A percentile compares a stretch with the other conserved stretches of the same genome.
Conservation (phyloP, 2,888 invertebrate species). For the Melieria picta region DNA sequence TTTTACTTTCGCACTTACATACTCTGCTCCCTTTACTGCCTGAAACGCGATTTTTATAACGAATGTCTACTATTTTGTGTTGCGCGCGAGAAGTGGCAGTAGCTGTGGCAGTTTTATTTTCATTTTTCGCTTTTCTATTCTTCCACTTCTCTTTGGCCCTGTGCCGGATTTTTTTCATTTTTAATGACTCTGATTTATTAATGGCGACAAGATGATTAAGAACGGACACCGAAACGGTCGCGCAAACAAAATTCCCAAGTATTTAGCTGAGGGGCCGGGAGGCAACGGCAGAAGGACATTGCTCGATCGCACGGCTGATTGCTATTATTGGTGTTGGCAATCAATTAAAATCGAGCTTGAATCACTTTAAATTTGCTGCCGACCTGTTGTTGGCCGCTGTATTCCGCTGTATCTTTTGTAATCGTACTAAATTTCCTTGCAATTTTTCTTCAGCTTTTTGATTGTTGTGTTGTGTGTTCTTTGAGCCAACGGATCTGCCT, state of each 20-base stretch:
- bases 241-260: too few relatives aligned
- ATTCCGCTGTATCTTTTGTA: too few relatives aligned
- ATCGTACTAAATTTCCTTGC: background rate
- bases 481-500: background rate
- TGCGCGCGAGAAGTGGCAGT: slow-evolving; percentile 21
- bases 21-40: background rate
- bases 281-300: background rate
- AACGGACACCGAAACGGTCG: slow-evolving; percentile 42
- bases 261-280: background rate
- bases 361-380: background rate
- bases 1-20: slow-evolving; percentile 51
- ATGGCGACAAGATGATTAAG: slow-evolving; percentile 64
- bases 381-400: too few relatives aligned
- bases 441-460: background rate
- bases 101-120: slow-evolving; percentile 14
- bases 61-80: slow-evolving; percentile 44
- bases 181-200: slow-evolving; percentile 65
- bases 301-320: too few relatives aligned
- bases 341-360: slow-evolving; percentile 42
- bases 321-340: slow-evolving; percentile 25
- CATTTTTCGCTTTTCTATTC: slow-evolving; percentile 22
- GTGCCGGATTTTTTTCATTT: slow-evolving; percentile 56
- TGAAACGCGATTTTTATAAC: slow-evolving; percentile 37
- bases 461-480: background rate
- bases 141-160: slow-evolving; percentile 32